Percentiles rank a stretch among this genome's conserved stretches.
Evolutionary conservation across 1,140 invertebrate species (phyloP).

Genomic region (Triops cancriformis): DNA sequence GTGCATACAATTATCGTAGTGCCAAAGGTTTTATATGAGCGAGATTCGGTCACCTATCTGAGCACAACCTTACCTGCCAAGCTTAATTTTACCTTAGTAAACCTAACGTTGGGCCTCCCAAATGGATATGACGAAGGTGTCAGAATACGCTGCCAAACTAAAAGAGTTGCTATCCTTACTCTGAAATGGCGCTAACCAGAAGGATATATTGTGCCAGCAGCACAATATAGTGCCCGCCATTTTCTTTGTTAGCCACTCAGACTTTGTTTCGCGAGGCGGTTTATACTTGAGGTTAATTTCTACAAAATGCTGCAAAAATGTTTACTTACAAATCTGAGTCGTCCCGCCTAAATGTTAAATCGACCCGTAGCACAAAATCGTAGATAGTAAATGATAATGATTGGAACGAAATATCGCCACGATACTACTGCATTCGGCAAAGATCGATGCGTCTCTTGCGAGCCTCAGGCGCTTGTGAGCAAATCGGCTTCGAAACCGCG

Average conservation of each 20-base stretch:
- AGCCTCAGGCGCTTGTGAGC: background rate
- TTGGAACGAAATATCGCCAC: conserved; percentile 13
- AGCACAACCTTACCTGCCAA: too few relatives aligned
- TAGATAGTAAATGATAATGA: conserved; percentile 14
- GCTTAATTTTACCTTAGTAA: too few relatives aligned
- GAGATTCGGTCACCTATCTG: too few relatives aligned
- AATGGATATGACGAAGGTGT: too few relatives aligned
- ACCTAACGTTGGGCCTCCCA: too few relatives aligned
- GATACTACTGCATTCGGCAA: background rate
- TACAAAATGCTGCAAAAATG: background rate
- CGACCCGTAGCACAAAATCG: conserved; percentile 12
- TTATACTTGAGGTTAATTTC: background rate
- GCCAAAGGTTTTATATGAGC: background rate
- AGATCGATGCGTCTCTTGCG: background rate
- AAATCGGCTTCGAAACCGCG: background rate
- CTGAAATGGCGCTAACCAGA: background rate
- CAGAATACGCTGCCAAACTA: too few relatives aligned
- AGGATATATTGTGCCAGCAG: background rate
- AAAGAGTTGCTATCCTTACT: too few relatives aligned
- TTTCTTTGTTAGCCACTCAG: background rate
- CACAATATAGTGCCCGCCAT: background rate
- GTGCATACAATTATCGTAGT: background rate
- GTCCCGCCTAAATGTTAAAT: conserved; percentile 13
- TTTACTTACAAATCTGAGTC: conserved; percentile 11
- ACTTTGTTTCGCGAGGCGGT: background rate